Base-by-base conservation (phyloP, 2,888 invertebrate species). In the Galeruca laticollis region DNA sequence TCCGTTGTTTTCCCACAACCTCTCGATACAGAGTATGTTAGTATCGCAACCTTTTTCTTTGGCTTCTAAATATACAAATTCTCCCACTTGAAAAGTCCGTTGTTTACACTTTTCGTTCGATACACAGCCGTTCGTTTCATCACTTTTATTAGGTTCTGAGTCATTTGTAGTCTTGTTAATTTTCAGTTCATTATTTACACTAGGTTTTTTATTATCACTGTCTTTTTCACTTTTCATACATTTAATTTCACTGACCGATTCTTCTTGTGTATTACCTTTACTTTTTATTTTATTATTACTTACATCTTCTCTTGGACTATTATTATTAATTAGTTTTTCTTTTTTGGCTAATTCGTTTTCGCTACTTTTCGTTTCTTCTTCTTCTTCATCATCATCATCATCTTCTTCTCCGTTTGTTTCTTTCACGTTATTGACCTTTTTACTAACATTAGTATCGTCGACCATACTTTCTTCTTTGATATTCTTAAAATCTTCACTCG, bases 31-130 rank as follows among this genome's bases (percentile, higher is more conserved):
- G 15, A 81, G 70, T 56, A 98, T 94, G 77, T 93, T 89, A 0
- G 92, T 91, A 54, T 95, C 93, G 85, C 91, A 71, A 85, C 84
- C 77, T 89, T 91, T 74, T 89, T 90, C 70, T 87, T 90, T 83
- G 0, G 92, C 89, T 68, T 93, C 92, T 21, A 96, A 89, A 84
- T 98, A 98, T 0, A 98, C 96, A 87, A 96, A 98, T 84, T 98
- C 98, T 0, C 97, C 97, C 26, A 93, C 90, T 68, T 90, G 88
- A 82, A 92, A 95, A 0, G 91, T 90, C 83, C 92, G 90, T 76
- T 93, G 93, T 82, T 94, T 93, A 77, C 91, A 92, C 57, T 90
- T 88, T 72, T 90, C 86, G 73, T 92, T 56, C 81, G 82, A 10
- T 84, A 72, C 77, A 35, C 77, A 75, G 68, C 80, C 82, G 40